Conservation (phyloP, 2,113 vertebrate genomes). For the Chaenogobius annularis region DNA sequence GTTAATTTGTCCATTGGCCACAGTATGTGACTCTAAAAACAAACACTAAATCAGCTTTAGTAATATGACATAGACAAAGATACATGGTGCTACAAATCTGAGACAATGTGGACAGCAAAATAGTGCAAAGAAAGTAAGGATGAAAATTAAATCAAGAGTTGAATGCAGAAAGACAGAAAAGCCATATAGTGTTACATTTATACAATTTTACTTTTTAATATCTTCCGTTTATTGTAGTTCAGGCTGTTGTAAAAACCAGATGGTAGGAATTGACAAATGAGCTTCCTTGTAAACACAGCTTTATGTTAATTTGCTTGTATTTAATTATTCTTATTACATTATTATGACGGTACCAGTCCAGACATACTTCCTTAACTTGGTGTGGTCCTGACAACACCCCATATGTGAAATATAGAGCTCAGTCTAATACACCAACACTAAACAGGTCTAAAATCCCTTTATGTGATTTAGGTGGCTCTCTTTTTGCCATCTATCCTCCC, state of each 20-base stretch:
- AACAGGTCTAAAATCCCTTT: conserved; percentile 22
- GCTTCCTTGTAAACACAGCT: background rate
- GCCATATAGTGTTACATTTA: background rate
- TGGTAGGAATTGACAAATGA: background rate
- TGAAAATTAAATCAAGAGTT: too few relatives aligned
- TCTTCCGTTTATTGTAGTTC: background rate
- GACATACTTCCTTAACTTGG: background rate
- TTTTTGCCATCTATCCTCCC: conserved; percentile 51
- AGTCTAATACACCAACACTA: conserved; percentile 16
- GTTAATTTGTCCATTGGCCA: too few relatives aligned
- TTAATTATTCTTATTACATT: background rate
- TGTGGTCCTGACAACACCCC: background rate
- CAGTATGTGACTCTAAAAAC: too few relatives aligned
- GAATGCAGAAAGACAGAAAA: too few relatives aligned
- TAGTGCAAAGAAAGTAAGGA: too few relatives aligned
- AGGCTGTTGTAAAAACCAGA: background rate
- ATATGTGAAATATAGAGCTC: conserved; percentile 37
- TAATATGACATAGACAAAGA: too few relatives aligned
- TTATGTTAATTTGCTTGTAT: background rate
- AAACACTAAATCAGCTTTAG: too few relatives aligned
- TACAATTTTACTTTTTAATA: background rate
- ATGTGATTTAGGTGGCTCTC: conserved; percentile 47
- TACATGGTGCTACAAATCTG: too few relatives aligned
- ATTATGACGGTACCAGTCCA: background rate
- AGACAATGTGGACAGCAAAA: too few relatives aligned